Base-by-base conservation (phyloP, 2,888 invertebrate genomes). In the Temnothorax ravouxi region DNA sequence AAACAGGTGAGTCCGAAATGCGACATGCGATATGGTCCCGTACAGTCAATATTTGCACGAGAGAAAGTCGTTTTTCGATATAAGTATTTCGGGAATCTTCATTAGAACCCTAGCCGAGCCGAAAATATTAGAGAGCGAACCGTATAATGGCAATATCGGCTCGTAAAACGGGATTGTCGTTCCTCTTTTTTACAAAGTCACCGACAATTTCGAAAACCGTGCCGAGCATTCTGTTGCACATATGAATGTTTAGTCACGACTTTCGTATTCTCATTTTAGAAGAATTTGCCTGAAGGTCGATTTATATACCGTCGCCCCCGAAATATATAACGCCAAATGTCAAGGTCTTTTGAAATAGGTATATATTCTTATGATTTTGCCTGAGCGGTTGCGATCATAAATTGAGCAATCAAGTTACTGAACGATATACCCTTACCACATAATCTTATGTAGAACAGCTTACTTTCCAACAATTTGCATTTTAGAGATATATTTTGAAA, bases 51-150 rank as follows among this genome's bases (percentile, higher is more conserved):
- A 83, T 89, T 88, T 85, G 59, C 80, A 38, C 77, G 80, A 67
- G 89, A 89, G 89, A 89, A 89, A 89, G 89, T 67, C 47, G 85
- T 89, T 89, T 88, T 86, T 83, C 80, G 76, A 87, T 86, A 84
- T 80, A 77, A 83, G 21, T 64, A 38, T 77, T 41, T n/a, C 44
- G 13, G 47, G 71, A 81, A 67, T 76, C 83, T 61, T 79, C 82
- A 52, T 41, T 29, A 21, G 41, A 72, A 52, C 44, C 29, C 50
- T 13, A 8, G 50, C 3, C 67, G 44, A 38, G 47, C 25, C 6
- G 38, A 59, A n/a, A 77, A 66, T 34, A 54, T 74, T 85, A 82
- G 83, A 85, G 25, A 52, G 21, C 44, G 74, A 84, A 61, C 54
- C 74, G 71, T 72, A 85, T 72, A 85, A 84, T 76, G 84, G 59